Base-by-base conservation (phyloP, 2,113 vertebrate species). In the Platichthys flesus region DNA sequence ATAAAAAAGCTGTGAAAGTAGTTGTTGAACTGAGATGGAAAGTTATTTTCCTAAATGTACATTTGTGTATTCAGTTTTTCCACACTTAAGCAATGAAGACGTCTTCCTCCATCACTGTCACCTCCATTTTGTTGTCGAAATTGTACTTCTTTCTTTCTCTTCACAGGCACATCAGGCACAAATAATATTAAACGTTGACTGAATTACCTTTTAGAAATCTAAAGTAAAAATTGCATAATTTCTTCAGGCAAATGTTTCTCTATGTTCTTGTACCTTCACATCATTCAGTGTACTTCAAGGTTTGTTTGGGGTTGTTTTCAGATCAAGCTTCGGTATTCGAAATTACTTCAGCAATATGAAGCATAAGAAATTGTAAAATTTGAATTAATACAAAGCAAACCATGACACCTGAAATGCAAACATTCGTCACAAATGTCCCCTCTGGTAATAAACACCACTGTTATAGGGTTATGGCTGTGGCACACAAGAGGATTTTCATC, bases 11-110 rank as follows among this genome's bases (percentile, higher is more conserved):
- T 61, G 80, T 74, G 69, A 72, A 47, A 79, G 63, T 79, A 78
- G 35, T 26, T 23, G 9, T 42, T 0, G 1, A 28, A 64, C 52
- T 21, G 45, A 83, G 12, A 72, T 9, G 4, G 67, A 71, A 87
- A 45, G 67, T 60, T 91, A 90, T 90, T 91, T 90, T 91, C 87
- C 71, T 90, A 89, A 85, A 68, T 89, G 61, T 78, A 85, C 69
- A 83, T 31, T 31, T 86, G 74, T 85, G 76, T 65, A 77, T 80
- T 78, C 45, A 76, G 49, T 63, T 70, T 81, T 70, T 78, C 58
- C 67, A 24, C 28, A 37, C 20, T 51, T 62, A 56, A 70, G 31
- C 63, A 74, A 67, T 61, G 24, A 40, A 52, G 23, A 60, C 7
- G 42, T 58, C 62, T 69, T 58, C 26, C 10, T 61, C 49, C 23